Conservation (phyloP, 2,888 invertebrate genomes). For the Neuroscelio doddi region DNA sequence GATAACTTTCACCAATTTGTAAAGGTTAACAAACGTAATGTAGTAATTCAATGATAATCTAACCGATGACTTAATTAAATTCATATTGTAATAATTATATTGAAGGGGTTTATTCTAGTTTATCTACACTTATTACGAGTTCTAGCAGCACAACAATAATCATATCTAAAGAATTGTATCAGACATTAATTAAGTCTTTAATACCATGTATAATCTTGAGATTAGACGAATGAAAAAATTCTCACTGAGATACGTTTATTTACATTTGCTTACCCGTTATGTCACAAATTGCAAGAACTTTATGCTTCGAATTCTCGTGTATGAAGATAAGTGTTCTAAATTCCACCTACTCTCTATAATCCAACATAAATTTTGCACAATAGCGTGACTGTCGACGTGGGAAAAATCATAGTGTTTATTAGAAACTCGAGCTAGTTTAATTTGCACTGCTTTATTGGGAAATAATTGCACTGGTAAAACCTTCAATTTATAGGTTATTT, state of each 20-base stretch:
- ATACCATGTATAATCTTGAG: constrained; percentile 20
- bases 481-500: no score
- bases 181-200: constrained; percentile 20
- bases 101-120: no score
- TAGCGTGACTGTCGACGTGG: constrained; percentile 29
- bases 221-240: constrained; percentile 14
- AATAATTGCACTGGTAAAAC: no score
- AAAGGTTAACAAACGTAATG: no score
- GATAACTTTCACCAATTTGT: constrained; percentile 3
- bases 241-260: constrained; percentile 16
- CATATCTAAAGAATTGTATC: constrained; percentile 10
- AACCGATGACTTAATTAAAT: no score
- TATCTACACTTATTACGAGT: neutral
- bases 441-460: no score
- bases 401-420: constrained; percentile 17
- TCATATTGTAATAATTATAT: no score
- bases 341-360: constrained; percentile 40
- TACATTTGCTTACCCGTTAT: constrained; percentile 12
- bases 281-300: constrained; percentile 28
- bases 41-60: no score
- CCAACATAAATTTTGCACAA: constrained; percentile 36
- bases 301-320: constrained; percentile 18
- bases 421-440: constrained; percentile 11
- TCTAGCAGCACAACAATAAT: neutral
- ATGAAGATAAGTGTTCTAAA: constrained; percentile 19